Base-by-base conservation (phyloP, 2,113 vertebrate genomes). In the Coryphaenoides rupestris region DNA sequence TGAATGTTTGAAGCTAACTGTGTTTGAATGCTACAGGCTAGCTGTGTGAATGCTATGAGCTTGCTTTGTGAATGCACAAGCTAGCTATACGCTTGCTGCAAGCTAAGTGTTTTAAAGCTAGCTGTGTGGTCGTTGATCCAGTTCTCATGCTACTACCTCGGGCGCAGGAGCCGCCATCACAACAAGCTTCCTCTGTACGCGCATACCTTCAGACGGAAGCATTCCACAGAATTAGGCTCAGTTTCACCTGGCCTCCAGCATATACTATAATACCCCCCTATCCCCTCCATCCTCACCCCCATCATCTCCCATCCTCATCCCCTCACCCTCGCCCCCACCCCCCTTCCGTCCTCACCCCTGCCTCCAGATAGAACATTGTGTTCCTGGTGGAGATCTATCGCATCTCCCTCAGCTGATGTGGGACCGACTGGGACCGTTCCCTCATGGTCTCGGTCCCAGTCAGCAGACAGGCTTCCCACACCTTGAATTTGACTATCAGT, bases 181-280 rank as follows among this genome's bases (percentile, higher is more conserved):
- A 89, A 88, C 85, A 88, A 88, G 80, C 84, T 85, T 84, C 84
- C 86, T 88, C 84, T 90, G 86, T 85, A 89, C 85, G 79, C 69
- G 77, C 80, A 64, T 81, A 40, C 33, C 77, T 78, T 80, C 82
- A 82, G 79, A 80, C 84, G 84, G 86, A 89, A 86, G 79, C 86
- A 89, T 90, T 89, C 88, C 88, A 77, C 70, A 84, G 86, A 86
- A 89, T 90, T 90, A 90, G 85, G 85, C 81, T 90, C 87, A 76
- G 77, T 89, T 88, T 88, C 87, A 87, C 77, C 81, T 84, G 80
- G 82, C 87, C 86, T 83, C 77, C 77, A 82, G 87, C 86, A 76
- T 80, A 87, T 84, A 84, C 72, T 65, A 75, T 71, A 76, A 87
- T 79, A 76, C 80, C 77, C 33, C n/a, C 2, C 58, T 58, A 69